phyloP scores from a whole-genome alignment of 2,797 vertebrate species.

The Cyclura pinguis region DNA sequence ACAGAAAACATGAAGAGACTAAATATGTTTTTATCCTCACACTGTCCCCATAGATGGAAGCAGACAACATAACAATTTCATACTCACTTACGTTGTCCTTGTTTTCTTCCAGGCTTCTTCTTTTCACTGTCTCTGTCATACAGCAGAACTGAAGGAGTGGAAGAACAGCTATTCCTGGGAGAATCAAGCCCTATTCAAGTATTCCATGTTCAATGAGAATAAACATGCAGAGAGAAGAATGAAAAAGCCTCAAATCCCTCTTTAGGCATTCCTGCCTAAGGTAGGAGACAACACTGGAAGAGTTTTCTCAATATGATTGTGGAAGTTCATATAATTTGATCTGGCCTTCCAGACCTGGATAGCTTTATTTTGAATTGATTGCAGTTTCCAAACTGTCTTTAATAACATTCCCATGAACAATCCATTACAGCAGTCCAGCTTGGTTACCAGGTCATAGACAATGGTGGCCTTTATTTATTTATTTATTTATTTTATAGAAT shows the following conservation, averaged over 20 bases:
- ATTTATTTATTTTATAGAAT: no score
- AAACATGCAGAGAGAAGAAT: no score
- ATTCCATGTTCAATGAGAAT: no score
- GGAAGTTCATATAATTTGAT: no score
- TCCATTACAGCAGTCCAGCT: no score
- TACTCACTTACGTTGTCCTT: background rate
- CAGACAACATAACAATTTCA: background rate
- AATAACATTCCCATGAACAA: background rate
- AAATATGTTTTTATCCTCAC: conserved; percentile 37
- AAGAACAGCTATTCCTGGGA: conserved; percentile 7
- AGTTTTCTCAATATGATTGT: no score
- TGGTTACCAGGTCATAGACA: no score
- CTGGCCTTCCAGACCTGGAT: background rate
- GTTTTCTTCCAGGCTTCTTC: conserved; percentile 10
- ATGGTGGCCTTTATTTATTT: no score
- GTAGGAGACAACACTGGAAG: no score
- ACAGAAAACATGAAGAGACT: conserved; percentile 44
- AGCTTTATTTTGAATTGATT: background rate
- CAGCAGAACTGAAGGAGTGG: conserved; percentile 25
- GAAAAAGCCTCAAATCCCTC: no score
- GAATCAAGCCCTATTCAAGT: background rate
- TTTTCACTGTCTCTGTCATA: background rate
- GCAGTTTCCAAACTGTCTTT: background rate
- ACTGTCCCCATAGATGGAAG: background rate
- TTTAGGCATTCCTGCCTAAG: no score